These are phyloP conservation scores for Heloderma charlesbogerti DNA, from an alignment of 2,113 vertebrate genomes.

Conservation along the genomic window DNA sequence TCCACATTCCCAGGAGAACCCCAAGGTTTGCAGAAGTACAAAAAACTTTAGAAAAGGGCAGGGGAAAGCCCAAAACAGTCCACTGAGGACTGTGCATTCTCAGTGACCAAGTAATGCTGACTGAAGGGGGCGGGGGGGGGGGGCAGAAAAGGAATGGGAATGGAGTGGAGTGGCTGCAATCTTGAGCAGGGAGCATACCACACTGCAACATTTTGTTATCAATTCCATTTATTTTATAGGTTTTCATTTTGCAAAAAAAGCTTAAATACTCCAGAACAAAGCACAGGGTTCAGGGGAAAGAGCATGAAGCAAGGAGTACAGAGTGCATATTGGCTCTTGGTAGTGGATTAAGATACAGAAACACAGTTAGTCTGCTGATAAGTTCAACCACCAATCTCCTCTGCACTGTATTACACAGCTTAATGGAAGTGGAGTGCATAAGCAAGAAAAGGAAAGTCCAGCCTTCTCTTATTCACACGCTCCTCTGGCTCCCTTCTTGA, in stretches of 20 bases:
- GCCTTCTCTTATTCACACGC: not conserved
- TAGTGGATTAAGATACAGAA: not conserved
- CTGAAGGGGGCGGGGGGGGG: not conserved
- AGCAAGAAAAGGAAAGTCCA: not conserved
- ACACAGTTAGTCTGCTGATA: not conserved
- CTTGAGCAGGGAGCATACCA: not conserved
- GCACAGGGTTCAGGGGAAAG: not conserved
- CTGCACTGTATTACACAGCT: not conserved
- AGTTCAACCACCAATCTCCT: not conserved
- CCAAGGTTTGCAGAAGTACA: not conserved
- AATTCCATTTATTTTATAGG: not conserved
- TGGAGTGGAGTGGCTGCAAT: not conserved
- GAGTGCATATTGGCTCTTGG: not conserved
- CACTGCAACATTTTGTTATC: not conserved
- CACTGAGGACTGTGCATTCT: not conserved
- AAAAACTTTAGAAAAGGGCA: not conserved
- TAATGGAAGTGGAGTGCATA: not conserved
- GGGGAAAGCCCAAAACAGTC: not conserved
- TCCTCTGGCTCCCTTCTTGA: not conserved
- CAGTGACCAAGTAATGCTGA: not conserved
- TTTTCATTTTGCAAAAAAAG: constrained; percentile 7
- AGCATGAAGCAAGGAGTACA: not conserved
- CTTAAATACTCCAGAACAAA: not conserved
- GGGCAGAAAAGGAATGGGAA: not conserved
- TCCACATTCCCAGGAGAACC: no score